phyloP scores from a whole-genome alignment of 1,140 invertebrate genomes.

The Cydia fagiglandana region DNA sequence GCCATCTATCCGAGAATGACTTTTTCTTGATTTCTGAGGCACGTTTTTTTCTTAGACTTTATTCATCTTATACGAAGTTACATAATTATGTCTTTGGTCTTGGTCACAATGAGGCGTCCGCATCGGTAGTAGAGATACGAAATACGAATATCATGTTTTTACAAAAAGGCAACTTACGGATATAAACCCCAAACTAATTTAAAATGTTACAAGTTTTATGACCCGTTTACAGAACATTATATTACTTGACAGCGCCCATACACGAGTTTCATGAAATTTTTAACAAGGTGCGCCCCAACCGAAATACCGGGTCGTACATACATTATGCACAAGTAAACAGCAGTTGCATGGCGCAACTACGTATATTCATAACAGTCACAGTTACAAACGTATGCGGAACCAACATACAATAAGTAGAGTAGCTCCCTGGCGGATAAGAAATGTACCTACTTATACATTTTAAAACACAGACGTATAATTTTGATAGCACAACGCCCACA shows the following conservation, averaged over 20 bases:
- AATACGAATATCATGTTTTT: too few species aligned
- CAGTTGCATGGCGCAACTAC: constrained; percentile 11
- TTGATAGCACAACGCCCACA: too few species aligned
- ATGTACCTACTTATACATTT: too few species aligned
- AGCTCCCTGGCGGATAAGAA: not conserved
- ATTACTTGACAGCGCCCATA: not conserved
- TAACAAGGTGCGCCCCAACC: constrained; percentile 9
- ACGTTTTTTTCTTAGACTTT: too few species aligned
- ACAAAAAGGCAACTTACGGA: not conserved
- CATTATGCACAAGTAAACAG: constrained; percentile 23
- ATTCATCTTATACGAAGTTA: too few species aligned
- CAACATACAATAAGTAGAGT: not conserved
- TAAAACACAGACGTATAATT: not conserved
- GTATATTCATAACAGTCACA: not conserved
- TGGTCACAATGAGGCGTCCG: too few species aligned
- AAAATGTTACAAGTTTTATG: not conserved
- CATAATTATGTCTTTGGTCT: too few species aligned
- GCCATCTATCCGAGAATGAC: too few species aligned
- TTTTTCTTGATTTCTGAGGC: too few species aligned
- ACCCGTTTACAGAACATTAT: constrained; percentile 1
- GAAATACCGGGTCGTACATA: not conserved
- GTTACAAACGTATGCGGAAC: not conserved
- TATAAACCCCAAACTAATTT: not conserved
- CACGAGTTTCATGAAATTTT: constrained; percentile 17
- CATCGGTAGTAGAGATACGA: too few species aligned